Conservation (phyloP, 2,888 invertebrate species). For the Cylloceria caligata region DNA sequence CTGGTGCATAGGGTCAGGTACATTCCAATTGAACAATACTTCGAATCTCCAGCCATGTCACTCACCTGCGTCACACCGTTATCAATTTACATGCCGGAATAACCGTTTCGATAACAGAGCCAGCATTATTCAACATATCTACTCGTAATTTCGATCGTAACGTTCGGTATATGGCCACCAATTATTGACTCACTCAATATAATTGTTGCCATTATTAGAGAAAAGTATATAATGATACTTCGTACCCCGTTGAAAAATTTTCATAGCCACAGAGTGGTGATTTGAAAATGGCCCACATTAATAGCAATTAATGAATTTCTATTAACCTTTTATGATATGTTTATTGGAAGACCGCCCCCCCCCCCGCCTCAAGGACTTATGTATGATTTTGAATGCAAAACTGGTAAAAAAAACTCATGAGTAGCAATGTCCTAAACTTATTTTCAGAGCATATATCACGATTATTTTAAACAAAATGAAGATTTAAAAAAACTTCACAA, state of each 20-base stretch:
- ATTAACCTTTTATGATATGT: too few species aligned
- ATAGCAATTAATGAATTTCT: too few species aligned
- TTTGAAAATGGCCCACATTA: too few species aligned
- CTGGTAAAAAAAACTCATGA: too few species aligned
- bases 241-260: neutral
- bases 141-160: neutral
- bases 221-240: neutral
- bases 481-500: too few species aligned
- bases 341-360: too few species aligned
- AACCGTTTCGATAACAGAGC: neutral
- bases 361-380: too few species aligned
- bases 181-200: neutral
- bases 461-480: too few species aligned
- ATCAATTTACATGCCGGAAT: constrained; percentile 4
- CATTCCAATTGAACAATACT: constrained; percentile 12
- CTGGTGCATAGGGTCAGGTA: neutral
- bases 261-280: too few species aligned
- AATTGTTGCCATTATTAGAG: neutral
- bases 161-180: neutral
- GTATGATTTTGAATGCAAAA: too few species aligned
- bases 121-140: neutral
- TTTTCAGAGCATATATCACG: too few species aligned
- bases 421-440: too few species aligned
- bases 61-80: constrained; percentile 1
- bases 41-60: neutral